phyloP scores from a whole-genome alignment of 2,113 vertebrate species.

The Hypocryptadius cinnamomeus region DNA sequence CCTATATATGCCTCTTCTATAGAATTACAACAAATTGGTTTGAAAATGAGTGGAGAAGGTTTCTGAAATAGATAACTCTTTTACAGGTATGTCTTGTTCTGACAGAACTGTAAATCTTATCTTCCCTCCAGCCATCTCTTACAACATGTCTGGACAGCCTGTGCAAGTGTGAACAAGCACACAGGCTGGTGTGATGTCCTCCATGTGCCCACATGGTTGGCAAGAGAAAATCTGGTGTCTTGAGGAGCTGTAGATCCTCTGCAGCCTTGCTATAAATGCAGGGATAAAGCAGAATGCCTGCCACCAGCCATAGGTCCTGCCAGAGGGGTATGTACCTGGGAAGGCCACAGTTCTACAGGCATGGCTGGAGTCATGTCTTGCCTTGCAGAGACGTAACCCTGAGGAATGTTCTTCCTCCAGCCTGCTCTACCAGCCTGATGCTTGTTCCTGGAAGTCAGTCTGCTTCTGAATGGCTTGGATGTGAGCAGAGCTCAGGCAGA shows the following conservation, averaged over 20 bases:
- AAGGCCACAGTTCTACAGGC: not conserved
- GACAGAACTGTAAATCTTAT: not conserved
- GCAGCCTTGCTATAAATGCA: not conserved
- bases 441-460: not conserved
- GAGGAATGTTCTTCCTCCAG: not conserved
- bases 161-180: not conserved
- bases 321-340: not conserved
- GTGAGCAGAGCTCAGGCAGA: not conserved
- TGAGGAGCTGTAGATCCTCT: not conserved
- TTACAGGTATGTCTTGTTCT: not conserved
- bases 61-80: not conserved
- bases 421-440: not conserved
- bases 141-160: not conserved
- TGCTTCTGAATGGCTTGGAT: not conserved
- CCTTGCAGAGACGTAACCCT: not conserved
- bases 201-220: not conserved
- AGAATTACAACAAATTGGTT: not conserved
- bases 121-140: not conserved
- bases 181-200: not conserved
- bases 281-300: not conserved
- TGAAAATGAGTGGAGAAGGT: not conserved
- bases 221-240: not conserved
- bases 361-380: not conserved
- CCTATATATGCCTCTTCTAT: not conserved
- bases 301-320: not conserved